phyloP scores from a whole-genome alignment of 2,888 invertebrate species.

The Lasioglossum villosulum region DNA sequence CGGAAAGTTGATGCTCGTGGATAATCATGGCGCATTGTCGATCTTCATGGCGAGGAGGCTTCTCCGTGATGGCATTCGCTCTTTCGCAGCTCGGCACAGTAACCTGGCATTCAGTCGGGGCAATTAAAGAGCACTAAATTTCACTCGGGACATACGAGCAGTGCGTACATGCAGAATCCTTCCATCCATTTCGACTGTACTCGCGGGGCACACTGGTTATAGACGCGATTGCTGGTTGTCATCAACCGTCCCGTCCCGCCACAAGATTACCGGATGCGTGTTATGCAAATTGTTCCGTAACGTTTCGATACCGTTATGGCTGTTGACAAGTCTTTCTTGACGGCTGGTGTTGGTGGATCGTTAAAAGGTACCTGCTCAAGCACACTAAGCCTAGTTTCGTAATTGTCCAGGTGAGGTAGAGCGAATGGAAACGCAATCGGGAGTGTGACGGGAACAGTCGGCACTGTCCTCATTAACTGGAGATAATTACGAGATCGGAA shows the following conservation, averaged over 20 bases:
- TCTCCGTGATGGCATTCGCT: not conserved
- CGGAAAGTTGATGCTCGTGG: not conserved
- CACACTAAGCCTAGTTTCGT: not conserved
- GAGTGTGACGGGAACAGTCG: not conserved
- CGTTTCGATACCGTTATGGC: not conserved
- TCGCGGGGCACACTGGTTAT: constrained; percentile 15
- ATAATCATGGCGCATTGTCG: constrained; percentile 42
- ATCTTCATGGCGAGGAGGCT: constrained; percentile 15
- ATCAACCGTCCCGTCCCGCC: not conserved
- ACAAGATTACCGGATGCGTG: not conserved
- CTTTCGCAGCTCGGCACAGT: constrained; percentile 7
- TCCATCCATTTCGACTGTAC: constrained; percentile 20
- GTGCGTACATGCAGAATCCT: not conserved
- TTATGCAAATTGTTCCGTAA: constrained; percentile 26
- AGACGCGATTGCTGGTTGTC: constrained; percentile 27
- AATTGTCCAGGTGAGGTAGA: constrained; percentile 11
- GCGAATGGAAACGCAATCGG: not conserved
- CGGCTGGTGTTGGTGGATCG: not conserved
- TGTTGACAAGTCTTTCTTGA: constrained; percentile 6
- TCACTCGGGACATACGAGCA: constrained; percentile 17
- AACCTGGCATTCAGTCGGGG: constrained; percentile 20
- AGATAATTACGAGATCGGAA: not conserved
- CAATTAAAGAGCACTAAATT: constrained; percentile 58
- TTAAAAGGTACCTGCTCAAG: constrained; percentile 5
- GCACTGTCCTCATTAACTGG: not conserved